Percentiles rank a stretch among this genome's conserved stretches.
These are phyloP conservation scores for Eudyptes chrysolophus DNA, from an alignment of 2,113 vertebrate species.

Conservation along the genomic window DNA sequence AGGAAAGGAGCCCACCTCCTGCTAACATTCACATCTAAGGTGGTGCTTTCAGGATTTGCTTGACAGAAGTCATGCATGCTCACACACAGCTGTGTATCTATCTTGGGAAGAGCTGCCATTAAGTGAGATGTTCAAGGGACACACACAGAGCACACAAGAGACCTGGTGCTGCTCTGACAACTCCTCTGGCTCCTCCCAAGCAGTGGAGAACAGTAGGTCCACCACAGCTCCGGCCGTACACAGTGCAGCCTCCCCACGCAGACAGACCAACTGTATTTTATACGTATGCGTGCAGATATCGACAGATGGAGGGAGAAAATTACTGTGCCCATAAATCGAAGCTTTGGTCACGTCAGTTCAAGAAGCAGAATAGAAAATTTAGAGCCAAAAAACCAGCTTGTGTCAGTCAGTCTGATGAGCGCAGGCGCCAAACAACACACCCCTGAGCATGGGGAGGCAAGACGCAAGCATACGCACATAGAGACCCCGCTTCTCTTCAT, in stretches of 20 bases:
- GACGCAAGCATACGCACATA: neutral
- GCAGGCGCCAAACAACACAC: conserved; percentile 19
- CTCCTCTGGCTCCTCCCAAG: neutral
- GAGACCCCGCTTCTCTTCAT: conserved; percentile 43
- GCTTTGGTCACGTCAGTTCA: conserved; percentile 47
- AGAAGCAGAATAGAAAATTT: conserved; percentile 50
- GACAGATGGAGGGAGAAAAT: conserved; percentile 52
- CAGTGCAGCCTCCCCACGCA: accelerated
- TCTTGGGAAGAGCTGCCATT: neutral
- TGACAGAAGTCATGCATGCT: neutral
- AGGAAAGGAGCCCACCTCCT: neutral
- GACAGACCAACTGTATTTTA: neutral
- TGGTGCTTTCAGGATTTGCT: neutral
- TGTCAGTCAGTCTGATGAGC: conserved; percentile 31
- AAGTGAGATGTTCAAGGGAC: neutral
- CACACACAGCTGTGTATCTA: accelerated
- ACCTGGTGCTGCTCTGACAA: neutral
- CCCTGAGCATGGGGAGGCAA: neutral
- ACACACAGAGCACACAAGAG: neutral
- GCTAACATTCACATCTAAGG: neutral
- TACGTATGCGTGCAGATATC: neutral
- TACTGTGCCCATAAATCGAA: conserved; percentile 37
- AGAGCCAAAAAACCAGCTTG: conserved; percentile 46
- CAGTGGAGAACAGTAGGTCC: neutral
- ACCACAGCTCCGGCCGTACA: neutral